Base-by-base conservation (phyloP, 1,140 invertebrate species). In the Lepidurus couesii region DNA sequence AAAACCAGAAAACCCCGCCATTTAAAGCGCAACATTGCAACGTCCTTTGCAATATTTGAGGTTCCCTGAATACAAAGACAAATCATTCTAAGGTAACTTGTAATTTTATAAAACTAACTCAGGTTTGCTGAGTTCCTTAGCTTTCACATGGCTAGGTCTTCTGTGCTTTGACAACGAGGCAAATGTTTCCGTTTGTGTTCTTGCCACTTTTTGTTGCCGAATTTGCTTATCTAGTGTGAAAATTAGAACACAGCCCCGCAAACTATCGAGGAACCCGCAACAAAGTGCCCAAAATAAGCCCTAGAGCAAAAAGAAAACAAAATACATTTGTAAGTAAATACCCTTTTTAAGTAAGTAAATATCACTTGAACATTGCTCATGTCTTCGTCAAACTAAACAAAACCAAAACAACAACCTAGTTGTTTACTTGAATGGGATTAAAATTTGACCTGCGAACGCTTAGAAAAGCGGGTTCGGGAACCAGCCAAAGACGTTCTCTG, bases 21-120 rank as follows among this genome's bases (percentile, higher is more conserved):
- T 96, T 96, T 34, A 96, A 87, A 16, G 89, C 87, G 84, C 93
- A 95, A 84, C 94, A 96, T 85, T 95, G 91, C 80, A 94, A 85
- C 65, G 94, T 91, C 83, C 94, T 89, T 83, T 91, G 91, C 78
- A 93, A 86, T 81, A 95, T 90, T 87, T 92, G 92, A 45, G 91
- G 92, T 86, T 93, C 90, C 81, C 92, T 94, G 84, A 76, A 26
- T 26, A 26, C 26, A 77, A 42, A 53, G 26, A 26, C 74, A 75
- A 44, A 78, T 44, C 6, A 74, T 43, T 16, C 34, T 76, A 42
- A 16, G 44, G 73, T 76, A 34, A 26, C 44, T n/a, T 7, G 53
- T 6, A 26, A 42, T 34, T 47, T 7, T 77, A 74, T 45, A 73
- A 73, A 13, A 26, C 80, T 13, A 34, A 89, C 88, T 87, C 86